Evolutionary conservation across 2,113 vertebrate genomes (phyloP).

Genomic region (Platichthys stellatus): DNA sequence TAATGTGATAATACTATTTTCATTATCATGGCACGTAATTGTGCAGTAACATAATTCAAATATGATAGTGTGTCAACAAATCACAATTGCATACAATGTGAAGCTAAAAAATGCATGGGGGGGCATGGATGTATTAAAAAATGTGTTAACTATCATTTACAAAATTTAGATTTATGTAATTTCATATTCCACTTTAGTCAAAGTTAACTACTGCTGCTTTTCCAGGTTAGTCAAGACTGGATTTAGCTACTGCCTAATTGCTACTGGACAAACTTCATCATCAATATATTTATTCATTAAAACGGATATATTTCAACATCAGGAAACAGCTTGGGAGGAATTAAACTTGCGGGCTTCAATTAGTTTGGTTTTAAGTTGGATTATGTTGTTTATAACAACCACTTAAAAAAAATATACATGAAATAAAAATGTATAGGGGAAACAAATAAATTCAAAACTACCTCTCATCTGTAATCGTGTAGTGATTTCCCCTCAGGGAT

Average conservation of each 20-base stretch:
- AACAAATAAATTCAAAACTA: too few species aligned
- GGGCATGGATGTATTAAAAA: too few species aligned
- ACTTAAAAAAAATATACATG: not conserved
- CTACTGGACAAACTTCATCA: too few species aligned
- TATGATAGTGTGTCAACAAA: too few species aligned
- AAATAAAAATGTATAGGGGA: not conserved
- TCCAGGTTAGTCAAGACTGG: not conserved
- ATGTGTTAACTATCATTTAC: not conserved
- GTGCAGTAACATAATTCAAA: too few species aligned
- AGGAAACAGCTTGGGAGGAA: not conserved
- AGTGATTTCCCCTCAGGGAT: too few species aligned
- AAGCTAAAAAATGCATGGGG: too few species aligned
- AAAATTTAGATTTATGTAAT: not conserved
- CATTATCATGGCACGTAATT: too few species aligned
- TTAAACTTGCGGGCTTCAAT: too few species aligned
- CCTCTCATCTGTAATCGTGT: too few species aligned
- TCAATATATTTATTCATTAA: not conserved
- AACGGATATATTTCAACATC: not conserved
- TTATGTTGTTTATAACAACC: not conserved
- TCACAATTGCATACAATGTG: too few species aligned
- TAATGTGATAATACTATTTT: too few species aligned
- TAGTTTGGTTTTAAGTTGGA: not conserved
- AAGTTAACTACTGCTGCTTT: not conserved
- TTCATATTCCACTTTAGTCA: not conserved
- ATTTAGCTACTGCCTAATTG: not conserved